Conservation (phyloP, 2,113 vertebrate species). For the Physeter macrocephalus region DNA sequence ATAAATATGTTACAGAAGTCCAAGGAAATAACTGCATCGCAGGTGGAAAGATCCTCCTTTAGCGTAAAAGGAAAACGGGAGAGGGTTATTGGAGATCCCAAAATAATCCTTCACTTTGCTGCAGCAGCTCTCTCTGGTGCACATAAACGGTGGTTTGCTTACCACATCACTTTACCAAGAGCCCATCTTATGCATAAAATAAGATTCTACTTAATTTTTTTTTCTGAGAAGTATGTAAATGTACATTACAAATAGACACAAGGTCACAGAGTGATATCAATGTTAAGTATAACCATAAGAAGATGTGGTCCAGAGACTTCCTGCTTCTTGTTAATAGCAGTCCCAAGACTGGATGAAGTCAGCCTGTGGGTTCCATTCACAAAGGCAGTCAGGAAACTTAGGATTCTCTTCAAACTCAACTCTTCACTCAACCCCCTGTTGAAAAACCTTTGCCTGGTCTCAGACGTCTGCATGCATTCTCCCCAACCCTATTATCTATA, state of each 20-base stretch:
- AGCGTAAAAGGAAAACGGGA: not conserved
- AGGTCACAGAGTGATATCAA: not conserved
- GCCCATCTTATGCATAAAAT: not conserved
- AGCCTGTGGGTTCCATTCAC: not conserved
- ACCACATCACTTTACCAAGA: not conserved
- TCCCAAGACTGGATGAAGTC: not conserved
- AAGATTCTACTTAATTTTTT: not conserved
- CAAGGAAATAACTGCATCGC: not conserved
- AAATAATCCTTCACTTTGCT: not conserved
- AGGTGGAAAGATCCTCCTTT: not conserved
- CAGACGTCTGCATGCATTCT: not conserved
- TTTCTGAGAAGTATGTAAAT: not conserved
- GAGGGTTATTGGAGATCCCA: not conserved
- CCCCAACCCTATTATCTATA: not conserved
- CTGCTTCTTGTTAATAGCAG: not conserved
- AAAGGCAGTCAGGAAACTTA: not conserved
- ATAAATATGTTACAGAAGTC: not conserved
- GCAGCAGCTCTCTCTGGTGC: not conserved
- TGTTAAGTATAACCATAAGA: not conserved
- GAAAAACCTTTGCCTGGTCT: not conserved
- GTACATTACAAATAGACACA: not conserved
- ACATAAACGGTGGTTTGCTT: not conserved
- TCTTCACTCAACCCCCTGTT: not conserved
- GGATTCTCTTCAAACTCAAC: not conserved
- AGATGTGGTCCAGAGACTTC: not conserved